Base-by-base conservation (phyloP, 2,113 vertebrate species). In the Nematolebias whitei region DNA sequence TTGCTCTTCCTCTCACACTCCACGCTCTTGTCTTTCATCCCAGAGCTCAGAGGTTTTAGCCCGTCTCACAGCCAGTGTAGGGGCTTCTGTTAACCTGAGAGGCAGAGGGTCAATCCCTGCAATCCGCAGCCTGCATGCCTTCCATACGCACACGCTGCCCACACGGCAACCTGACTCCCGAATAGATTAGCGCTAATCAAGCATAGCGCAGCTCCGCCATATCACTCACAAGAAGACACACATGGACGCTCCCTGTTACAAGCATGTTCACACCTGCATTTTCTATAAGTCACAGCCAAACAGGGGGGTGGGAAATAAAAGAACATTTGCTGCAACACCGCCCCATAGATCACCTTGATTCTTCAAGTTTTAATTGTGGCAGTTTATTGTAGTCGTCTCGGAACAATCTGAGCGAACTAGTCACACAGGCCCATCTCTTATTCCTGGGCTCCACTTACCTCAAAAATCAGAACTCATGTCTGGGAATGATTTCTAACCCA, bases 11-110 rank as follows among this genome's bases (percentile, higher is more conserved):
- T 52, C 51, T n/a, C 16, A 70, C 59, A 51, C 38, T 26, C 40
- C 22, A 43, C 40, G 35, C 48, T 63, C 12, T 50, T 50, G 39
- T 40, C 54, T 70, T 39, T 29, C 48, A 59, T 40, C 58, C 19
- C 47, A 50, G 45, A 71, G 50, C 29, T 23, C 40, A 56, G 65
- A 70, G 57, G 71, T 80, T 78, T 45, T 60, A 56, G 54, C 43
- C 50, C 26, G 50, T 74, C 63, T 68, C 32, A 60, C 29, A 1
- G 5, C 43, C 51, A 1, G 52, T 71, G 68, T 58, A 23, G 32
- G 59, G 56, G 92, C 90, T 92, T 92, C 92, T 91, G 90, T 92
- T 92, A 93, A 93, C 92, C 91, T 85, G 86, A 91, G 88, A 89
- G 87, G 83, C 80, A 66, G 74, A 57, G 84, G 90, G 92, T 92